These are phyloP conservation scores for Gymnobelideus leadbeateri DNA, from an alignment of 2,113 vertebrate genomes.

Conservation along the genomic window DNA sequence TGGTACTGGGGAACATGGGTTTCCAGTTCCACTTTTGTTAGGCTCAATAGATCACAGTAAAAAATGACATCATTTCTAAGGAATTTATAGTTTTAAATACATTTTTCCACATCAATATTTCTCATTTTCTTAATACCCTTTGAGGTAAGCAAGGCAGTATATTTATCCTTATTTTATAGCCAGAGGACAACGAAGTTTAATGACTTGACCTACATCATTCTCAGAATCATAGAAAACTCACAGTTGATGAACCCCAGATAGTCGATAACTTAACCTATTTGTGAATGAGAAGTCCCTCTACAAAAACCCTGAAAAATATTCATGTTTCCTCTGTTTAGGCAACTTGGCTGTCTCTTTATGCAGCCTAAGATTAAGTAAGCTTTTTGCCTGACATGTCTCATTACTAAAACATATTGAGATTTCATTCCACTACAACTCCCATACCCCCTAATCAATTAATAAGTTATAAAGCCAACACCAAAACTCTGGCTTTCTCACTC, in stretches of 20 bases:
- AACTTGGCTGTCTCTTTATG: not conserved
- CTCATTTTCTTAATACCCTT: not conserved
- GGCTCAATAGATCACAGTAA: not conserved
- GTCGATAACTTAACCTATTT: not conserved
- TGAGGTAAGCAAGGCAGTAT: not conserved
- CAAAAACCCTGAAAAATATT: not conserved
- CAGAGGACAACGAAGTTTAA: not conserved
- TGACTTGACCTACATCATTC: not conserved
- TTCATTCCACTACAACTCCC: not conserved
- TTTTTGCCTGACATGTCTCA: not conserved
- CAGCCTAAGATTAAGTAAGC: not conserved
- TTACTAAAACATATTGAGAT: not conserved
- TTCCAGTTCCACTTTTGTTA: not conserved
- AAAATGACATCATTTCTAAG: not conserved
- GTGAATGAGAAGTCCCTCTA: not conserved
- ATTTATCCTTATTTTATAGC: not conserved
- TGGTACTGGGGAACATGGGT: not conserved
- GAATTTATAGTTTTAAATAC: not conserved
- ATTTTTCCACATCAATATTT: not conserved
- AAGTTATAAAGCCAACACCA: not conserved
- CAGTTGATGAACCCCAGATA: not conserved
- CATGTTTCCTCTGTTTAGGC: not conserved
- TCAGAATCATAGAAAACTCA: not conserved
- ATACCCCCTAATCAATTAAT: not conserved
- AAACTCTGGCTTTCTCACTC: not conserved